Percentiles rank a stretch among this genome's conserved stretches.
These are phyloP conservation scores for Drosophila quinaria DNA, from an alignment of 2,888 invertebrate genomes.

Conservation along the genomic window DNA sequence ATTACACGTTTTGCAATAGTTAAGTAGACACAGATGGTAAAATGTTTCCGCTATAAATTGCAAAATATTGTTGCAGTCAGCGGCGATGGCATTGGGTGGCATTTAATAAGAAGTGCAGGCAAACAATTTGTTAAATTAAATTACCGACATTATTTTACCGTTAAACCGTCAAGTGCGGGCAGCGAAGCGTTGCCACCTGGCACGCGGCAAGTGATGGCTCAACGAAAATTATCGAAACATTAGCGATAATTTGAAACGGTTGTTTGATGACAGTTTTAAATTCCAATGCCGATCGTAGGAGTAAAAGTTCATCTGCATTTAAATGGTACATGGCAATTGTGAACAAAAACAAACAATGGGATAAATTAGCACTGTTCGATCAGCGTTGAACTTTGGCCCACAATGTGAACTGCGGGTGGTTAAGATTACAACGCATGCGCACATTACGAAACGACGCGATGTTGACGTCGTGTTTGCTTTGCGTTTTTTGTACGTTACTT, in stretches of 20 bases:
- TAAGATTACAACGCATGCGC: constrained; percentile 68
- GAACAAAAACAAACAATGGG: constrained; percentile 7
- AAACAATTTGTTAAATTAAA: constrained; percentile 79
- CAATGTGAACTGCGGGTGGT: constrained; percentile 11
- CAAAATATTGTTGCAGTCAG: constrained; percentile 12
- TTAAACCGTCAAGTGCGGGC: constrained; percentile 50
- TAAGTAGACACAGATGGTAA: constrained; percentile 20
- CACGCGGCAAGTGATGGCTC: constrained; percentile 30
- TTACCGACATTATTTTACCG: constrained; percentile 71
- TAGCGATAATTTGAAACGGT: constrained; percentile 29
- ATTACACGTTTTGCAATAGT: constrained; percentile 48
- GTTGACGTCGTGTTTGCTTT: constrained; percentile 63
- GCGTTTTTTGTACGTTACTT: constrained; percentile 41
- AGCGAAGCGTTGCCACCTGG: constrained; percentile 55
- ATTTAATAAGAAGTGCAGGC: constrained; percentile 71
- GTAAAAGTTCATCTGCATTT: constrained; percentile 7
- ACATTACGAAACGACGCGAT: constrained; percentile 68
- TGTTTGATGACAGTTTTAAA: not conserved
- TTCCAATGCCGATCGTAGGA: constrained; percentile 1
- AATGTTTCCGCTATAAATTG: constrained; percentile 49
- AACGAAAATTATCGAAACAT: constrained; percentile 24
- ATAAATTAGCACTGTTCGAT: constrained; percentile 44
- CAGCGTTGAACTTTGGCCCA: constrained; percentile 73
- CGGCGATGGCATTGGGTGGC: constrained; percentile 21
- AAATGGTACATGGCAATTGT: constrained; percentile 20